These are phyloP conservation scores for Megalonaias nervosa DNA, from an alignment of 1,140 invertebrate species.

Conservation along the genomic window DNA sequence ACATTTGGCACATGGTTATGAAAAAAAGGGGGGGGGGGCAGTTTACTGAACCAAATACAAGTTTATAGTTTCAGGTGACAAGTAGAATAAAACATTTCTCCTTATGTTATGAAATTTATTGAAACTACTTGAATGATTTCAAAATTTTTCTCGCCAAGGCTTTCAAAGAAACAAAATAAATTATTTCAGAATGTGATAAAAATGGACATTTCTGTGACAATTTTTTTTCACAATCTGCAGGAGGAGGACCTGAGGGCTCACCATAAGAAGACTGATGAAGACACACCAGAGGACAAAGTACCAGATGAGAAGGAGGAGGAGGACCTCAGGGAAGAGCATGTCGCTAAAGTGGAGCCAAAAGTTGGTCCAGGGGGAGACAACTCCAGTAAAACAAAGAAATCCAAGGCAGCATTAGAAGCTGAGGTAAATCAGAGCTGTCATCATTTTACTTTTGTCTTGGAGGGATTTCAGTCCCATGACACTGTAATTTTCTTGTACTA, in stretches of 20 bases:
- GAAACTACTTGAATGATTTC: neutral
- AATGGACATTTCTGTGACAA: neutral
- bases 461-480: neutral
- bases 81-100: neutral
- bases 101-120: neutral
- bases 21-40: no score
- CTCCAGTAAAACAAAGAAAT: constrained; percentile 46
- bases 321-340: no score
- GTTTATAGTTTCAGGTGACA: no score
- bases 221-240: constrained; percentile 27
- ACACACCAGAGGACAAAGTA: constrained; percentile 72
- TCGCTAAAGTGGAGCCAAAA: constrained; percentile 48
- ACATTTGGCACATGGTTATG: no score
- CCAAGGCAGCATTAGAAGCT: constrained; percentile 46
- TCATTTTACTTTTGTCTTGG: neutral
- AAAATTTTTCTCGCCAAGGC: neutral
- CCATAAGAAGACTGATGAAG: constrained; percentile 78
- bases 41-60: no score
- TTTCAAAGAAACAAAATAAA: neutral
- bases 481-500: neutral
- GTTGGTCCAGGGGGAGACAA: constrained; percentile 66
- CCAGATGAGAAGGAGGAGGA: constrained; percentile 54
- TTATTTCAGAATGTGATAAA: neutral
- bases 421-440: constrained; percentile 16
- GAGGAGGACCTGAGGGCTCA: constrained; percentile 65